Evolutionary conservation across 2,797 vertebrate genomes (phyloP).

Genomic region (Selene dorsalis): DNA sequence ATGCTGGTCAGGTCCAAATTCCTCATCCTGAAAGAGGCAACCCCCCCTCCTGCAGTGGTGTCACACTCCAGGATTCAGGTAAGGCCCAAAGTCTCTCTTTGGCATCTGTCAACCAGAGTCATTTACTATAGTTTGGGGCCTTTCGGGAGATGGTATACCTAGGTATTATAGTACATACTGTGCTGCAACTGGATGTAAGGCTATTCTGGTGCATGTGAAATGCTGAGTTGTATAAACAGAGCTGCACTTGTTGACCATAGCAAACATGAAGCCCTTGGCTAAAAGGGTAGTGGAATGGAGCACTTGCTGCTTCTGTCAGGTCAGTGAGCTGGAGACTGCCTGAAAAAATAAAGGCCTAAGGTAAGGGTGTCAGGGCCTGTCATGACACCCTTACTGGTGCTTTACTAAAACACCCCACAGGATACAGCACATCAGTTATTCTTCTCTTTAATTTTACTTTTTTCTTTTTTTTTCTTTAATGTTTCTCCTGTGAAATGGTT

Average conservation of each 20-base stretch:
- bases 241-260: constrained; percentile 5
- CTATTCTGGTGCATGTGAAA: not conserved
- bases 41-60: too few relatives aligned
- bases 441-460: not conserved
- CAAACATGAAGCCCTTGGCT: constrained; percentile 17
- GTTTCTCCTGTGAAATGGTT: not conserved
- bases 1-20: not conserved
- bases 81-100: not conserved
- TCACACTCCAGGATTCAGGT: not conserved
- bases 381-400: constrained; percentile 27
- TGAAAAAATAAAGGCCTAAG: constrained; percentile 28
- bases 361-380: constrained; percentile 10
- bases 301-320: constrained; percentile 45
- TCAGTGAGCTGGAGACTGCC: constrained; percentile 10
- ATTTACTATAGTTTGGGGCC: not conserved
- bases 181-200: not conserved
- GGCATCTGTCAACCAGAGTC: not conserved
- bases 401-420: not conserved
- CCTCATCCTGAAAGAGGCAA: not conserved
- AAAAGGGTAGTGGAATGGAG: not conserved
- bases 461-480: too few relatives aligned
- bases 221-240: constrained; percentile 13
- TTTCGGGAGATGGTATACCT: not conserved
- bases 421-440: not conserved
- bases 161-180: too few relatives aligned